Percentiles rank a stretch among this genome's conserved stretches.
Conservation (phyloP, 1,140 invertebrate genomes). For the Sitodiplosis mosellana region DNA sequence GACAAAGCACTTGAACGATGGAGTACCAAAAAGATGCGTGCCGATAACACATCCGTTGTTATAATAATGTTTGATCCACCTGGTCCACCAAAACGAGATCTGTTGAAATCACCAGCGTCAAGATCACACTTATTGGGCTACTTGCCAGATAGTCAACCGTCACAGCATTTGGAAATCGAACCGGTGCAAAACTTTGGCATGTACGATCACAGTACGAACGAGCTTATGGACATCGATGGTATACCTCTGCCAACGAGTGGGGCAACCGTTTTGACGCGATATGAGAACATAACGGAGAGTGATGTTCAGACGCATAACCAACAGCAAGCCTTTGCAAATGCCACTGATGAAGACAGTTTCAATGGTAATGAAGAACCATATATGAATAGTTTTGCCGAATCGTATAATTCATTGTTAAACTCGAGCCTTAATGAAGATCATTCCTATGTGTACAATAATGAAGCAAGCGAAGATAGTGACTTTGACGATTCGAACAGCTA, state of each 20-base stretch:
- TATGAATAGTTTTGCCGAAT: slow-evolving; percentile 19
- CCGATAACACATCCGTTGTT: slow-evolving; percentile 90
- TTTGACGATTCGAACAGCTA: slow-evolving; percentile 3
- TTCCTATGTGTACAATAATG: not conserved
- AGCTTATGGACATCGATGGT: not conserved
- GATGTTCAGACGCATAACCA: not conserved
- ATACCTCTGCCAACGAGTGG: not conserved
- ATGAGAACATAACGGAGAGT: not conserved
- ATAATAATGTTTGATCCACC: slow-evolving; percentile 85
- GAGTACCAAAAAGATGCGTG: slow-evolving; percentile 59
- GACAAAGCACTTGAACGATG: slow-evolving; percentile 68
- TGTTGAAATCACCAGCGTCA: not conserved
- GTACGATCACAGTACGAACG: not conserved
- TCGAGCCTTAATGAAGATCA: slow-evolving; percentile 7
- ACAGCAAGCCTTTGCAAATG: not conserved
- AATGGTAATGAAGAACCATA: not conserved
- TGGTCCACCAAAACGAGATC: slow-evolving; percentile 38
- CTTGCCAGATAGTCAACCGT: not conserved
- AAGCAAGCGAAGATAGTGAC: slow-evolving; percentile 4
- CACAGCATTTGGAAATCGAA: not conserved
- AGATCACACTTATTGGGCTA: not conserved
- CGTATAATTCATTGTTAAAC: slow-evolving; percentile 18
- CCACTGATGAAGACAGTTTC: not conserved
- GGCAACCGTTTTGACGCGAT: not conserved
- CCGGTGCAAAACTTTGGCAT: not conserved